Conservation (phyloP, 2,888 invertebrate species). For the Acleris laterana region DNA sequence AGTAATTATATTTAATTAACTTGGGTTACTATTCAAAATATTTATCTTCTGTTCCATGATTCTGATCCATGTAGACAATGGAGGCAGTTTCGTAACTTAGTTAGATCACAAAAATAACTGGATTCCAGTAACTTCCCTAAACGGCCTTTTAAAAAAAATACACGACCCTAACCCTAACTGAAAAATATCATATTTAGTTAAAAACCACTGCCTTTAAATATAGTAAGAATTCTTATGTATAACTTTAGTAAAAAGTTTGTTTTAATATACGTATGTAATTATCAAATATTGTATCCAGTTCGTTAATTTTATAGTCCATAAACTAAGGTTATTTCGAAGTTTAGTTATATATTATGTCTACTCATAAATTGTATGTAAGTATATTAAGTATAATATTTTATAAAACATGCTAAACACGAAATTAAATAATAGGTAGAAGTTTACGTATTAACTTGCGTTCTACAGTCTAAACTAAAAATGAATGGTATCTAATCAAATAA, state of each 20-base stretch:
- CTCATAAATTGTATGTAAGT: constrained; percentile 18
- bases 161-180: constrained; percentile 1
- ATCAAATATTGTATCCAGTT: constrained; percentile 3
- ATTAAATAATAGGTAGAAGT: constrained; percentile 11
- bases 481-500: constrained; percentile 19
- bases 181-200: constrained; percentile 13
- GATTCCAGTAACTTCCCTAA: too few relatives aligned
- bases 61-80: constrained; percentile 4
- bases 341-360: constrained; percentile 11
- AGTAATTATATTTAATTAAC: constrained; percentile 24
- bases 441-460: constrained; percentile 24
- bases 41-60: constrained; percentile 24
- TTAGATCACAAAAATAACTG: too few relatives aligned
- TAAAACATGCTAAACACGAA: constrained; percentile 27
- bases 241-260: not conserved
- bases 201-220: constrained; percentile 25
- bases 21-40: constrained; percentile 24
- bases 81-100: constrained; percentile 4
- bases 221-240: not conserved
- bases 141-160: constrained; percentile 2
- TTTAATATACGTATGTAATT: not conserved
- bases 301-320: too few relatives aligned
- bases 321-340: not conserved
- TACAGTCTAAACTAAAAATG: constrained; percentile 1
- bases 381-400: constrained; percentile 25